phyloP scores from a whole-genome alignment of 2,888 invertebrate genomes.

The Zygogramma bicolorata region DNA sequence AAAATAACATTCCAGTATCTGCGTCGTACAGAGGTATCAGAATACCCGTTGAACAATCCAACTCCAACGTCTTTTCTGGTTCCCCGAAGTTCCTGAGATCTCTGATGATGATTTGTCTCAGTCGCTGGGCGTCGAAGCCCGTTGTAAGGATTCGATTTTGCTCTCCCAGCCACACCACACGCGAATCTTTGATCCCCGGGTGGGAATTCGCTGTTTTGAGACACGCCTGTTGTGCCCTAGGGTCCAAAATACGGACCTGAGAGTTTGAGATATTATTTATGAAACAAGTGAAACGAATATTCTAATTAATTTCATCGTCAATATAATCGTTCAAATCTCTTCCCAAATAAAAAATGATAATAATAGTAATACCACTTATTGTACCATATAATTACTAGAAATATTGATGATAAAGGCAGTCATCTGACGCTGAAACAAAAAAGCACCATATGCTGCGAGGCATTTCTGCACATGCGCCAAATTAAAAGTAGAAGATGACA shows the following conservation, averaged over 20 bases:
- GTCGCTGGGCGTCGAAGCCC: conserved; percentile 88
- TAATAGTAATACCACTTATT: too few relatives aligned
- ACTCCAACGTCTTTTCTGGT: conserved; percentile 81
- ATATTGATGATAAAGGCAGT: too few relatives aligned
- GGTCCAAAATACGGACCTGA: conserved; percentile 84
- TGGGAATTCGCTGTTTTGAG: conserved; percentile 80
- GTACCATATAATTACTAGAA: too few relatives aligned
- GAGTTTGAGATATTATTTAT: conserved; percentile 7
- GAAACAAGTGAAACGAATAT: background rate
- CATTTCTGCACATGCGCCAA: too few relatives aligned
- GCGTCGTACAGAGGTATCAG: conserved; percentile 93
- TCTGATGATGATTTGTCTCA: conserved; percentile 89
- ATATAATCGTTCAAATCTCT: too few relatives aligned
- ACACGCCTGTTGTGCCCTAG: conserved; percentile 75
- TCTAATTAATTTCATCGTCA: too few relatives aligned
- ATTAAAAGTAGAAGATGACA: too few relatives aligned
- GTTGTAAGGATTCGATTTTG: conserved; percentile 87
- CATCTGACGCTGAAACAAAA: too few relatives aligned
- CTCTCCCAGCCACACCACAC: conserved; percentile 92
- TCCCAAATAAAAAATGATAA: too few relatives aligned
- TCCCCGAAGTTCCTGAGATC: conserved; percentile 85
- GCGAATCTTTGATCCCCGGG: conserved; percentile 91
- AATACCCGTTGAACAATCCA: conserved; percentile 91
- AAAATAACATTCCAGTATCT: conserved; percentile 95
- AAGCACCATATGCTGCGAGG: too few relatives aligned